Evolutionary conservation across 2,113 vertebrate species (phyloP).

Genomic region (Gymnarchus niloticus): DNA sequence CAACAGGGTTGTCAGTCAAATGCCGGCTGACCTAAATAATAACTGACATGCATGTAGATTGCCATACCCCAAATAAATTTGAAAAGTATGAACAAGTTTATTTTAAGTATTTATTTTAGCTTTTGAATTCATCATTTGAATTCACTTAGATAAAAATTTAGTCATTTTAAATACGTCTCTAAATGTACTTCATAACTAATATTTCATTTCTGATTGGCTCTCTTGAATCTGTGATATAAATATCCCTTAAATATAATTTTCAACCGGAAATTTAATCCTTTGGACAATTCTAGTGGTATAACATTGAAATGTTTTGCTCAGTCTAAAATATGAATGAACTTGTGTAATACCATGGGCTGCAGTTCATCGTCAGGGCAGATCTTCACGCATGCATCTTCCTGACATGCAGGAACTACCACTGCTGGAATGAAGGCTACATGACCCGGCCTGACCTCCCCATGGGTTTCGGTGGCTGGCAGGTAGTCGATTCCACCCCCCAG

Average conservation of each 20-base stretch:
- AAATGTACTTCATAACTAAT: too few species aligned
- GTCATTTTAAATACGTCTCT: too few species aligned
- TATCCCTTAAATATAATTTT: not conserved
- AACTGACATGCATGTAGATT: too few species aligned
- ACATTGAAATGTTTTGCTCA: not conserved
- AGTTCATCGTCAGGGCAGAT: not conserved
- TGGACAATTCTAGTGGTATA: not conserved
- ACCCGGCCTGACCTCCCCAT: slow-evolving; percentile 69
- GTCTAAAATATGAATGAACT: not conserved
- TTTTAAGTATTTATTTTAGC: too few species aligned
- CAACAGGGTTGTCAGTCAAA: not conserved
- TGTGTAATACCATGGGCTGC: not conserved
- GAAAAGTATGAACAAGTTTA: too few species aligned
- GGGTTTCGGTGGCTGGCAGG: slow-evolving; percentile 76
- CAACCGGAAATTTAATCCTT: not conserved
- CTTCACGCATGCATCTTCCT: not conserved
- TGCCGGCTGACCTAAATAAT: too few species aligned
- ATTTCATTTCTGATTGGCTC: too few species aligned
- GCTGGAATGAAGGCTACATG: slow-evolving; percentile 80
- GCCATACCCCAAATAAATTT: too few species aligned
- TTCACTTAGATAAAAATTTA: too few species aligned
- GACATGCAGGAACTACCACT: slow-evolving; percentile 72
- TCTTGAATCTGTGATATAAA: not conserved
- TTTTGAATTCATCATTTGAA: too few species aligned
- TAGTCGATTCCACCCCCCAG: slow-evolving; percentile 73